Conservation (phyloP, 64 coral and sea anemone species). For the Montipora sp. region DNA sequence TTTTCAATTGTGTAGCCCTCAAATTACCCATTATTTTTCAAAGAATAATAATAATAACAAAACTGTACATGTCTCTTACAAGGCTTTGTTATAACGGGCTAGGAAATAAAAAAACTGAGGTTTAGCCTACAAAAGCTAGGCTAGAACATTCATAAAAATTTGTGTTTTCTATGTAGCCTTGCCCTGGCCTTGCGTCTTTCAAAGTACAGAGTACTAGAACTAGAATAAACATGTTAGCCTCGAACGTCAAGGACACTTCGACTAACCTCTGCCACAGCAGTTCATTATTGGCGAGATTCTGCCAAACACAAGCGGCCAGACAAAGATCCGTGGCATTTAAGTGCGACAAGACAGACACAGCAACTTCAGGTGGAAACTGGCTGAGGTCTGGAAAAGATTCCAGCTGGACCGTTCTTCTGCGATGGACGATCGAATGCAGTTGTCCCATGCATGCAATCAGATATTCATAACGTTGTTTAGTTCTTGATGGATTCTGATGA, state of each 20-base stretch:
- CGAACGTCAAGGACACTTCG: not conserved
- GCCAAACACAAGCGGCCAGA: constrained; percentile 95
- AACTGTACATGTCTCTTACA: no score
- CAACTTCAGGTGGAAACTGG: constrained; percentile 89
- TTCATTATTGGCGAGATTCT: constrained; percentile 92
- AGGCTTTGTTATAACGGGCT: no score
- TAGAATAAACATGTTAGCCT: not conserved
- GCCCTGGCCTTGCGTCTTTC: not conserved
- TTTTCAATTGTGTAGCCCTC: no score
- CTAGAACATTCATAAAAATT: no score
- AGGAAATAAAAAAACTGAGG: no score
- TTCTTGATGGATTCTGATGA: constrained; percentile 5
- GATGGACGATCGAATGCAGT: constrained; percentile 75
- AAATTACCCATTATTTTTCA: no score
- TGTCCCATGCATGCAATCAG: constrained; percentile 81
- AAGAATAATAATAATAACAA: no score
- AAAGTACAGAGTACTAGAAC: not conserved
- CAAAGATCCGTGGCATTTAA: constrained; percentile 97
- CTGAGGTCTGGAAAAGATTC: constrained; percentile 92
- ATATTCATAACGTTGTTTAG: constrained; percentile 41
- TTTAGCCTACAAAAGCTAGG: no score
- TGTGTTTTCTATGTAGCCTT: no score
- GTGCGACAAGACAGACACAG: constrained; percentile 85
- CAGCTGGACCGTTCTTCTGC: constrained; percentile 53
- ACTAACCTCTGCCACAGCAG: constrained; percentile 95